Percentiles rank a stretch among this genome's conserved stretches.
Evolutionary conservation across 2,113 vertebrate species (phyloP).

Genomic region (Peucedramus taeniatus): DNA sequence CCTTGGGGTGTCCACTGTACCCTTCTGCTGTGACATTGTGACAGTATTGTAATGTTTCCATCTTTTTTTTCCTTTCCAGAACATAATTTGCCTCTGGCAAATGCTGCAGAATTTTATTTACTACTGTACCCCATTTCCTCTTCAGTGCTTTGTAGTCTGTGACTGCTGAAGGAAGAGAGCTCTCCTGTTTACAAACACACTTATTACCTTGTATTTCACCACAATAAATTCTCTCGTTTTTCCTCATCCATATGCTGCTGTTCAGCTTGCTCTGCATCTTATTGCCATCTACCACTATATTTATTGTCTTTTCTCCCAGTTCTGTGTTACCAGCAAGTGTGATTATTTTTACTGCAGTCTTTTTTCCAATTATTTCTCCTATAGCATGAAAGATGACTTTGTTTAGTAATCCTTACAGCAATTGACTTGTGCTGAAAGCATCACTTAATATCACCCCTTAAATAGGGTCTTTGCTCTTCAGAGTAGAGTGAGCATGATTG

Average conservation of each 20-base stretch:
- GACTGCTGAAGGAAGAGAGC: conserved; percentile 8
- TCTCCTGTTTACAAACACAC: conserved; percentile 47
- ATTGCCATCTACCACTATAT: background rate
- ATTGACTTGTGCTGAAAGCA: background rate
- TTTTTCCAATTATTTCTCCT: background rate
- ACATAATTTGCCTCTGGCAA: conserved; percentile 29
- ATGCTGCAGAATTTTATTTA: conserved; percentile 44
- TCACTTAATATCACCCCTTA: background rate
- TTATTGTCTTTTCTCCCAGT: background rate
- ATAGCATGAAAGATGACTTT: background rate
- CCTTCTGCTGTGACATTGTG: conserved; percentile 9
- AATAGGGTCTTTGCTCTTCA: background rate
- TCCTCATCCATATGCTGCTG: background rate
- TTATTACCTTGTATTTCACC: conserved; percentile 26
- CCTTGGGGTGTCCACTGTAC: conserved; percentile 20
- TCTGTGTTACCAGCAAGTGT: background rate
- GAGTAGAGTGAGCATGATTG: background rate
- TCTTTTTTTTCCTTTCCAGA: background rate
- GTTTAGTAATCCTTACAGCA: conserved; percentile 27
- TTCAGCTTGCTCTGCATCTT: conserved; percentile 14
- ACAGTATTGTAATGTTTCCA: background rate
- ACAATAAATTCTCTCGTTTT: conserved; percentile 10
- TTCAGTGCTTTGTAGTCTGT: background rate
- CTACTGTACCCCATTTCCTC: background rate
- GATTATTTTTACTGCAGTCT: conserved; percentile 3